Evolutionary conservation across 2,888 invertebrate genomes (phyloP).

Genomic region (Rhogogaster chlorosoma): DNA sequence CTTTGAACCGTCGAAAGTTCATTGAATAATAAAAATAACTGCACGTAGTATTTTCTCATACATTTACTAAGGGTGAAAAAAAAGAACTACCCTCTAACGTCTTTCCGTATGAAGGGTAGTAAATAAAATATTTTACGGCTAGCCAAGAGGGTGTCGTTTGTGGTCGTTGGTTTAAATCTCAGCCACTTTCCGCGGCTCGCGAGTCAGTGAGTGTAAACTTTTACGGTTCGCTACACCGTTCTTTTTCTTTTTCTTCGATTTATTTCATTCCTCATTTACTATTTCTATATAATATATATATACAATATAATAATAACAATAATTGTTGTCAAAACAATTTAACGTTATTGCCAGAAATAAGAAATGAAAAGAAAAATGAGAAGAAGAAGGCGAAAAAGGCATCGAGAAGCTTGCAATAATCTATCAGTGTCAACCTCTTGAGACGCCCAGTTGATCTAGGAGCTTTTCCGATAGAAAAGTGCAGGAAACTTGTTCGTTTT

Average conservation of each 20-base stretch:
- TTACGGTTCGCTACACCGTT: not conserved
- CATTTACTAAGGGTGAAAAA: not conserved
- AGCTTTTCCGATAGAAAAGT: not conserved
- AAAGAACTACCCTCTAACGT: not conserved
- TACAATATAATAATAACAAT: not conserved
- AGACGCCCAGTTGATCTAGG: not conserved
- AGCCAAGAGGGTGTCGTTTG: conserved; percentile 37
- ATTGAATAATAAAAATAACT: conserved; percentile 22
- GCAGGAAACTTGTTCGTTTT: not conserved
- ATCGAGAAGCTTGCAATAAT: not conserved
- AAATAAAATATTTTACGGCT: conserved; percentile 46
- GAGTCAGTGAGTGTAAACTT: conserved; percentile 18
- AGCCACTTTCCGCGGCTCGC: not conserved
- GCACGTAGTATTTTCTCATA: not conserved
- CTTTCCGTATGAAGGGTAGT: conserved; percentile 28
- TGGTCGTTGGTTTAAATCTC: conserved; percentile 34
- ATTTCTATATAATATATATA: not conserved
- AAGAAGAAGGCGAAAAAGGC: no score
- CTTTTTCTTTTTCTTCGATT: not conserved
- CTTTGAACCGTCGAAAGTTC: not conserved
- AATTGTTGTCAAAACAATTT: conserved; percentile 16
- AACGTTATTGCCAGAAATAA: not conserved
- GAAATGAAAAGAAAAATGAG: no score
- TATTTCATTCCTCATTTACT: not conserved
- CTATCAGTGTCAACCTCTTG: conserved; percentile 21